Conservation (phyloP, 1,140 invertebrate species). For the Mactra quadrangularis region DNA sequence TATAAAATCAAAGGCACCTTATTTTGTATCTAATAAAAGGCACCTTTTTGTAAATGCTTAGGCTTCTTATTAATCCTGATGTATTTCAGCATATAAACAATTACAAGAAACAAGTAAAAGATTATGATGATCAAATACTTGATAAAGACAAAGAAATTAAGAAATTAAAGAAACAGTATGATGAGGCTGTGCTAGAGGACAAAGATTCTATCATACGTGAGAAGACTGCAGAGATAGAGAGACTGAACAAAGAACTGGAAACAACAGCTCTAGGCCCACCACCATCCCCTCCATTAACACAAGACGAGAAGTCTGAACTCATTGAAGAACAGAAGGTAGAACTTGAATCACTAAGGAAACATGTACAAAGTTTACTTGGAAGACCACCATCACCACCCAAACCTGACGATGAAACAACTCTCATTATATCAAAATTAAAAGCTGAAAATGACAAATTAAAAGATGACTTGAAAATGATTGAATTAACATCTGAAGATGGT, state of each 20-base stretch:
- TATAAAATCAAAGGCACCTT: too few relatives aligned
- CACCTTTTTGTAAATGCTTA: too few relatives aligned
- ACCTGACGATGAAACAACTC: constrained; percentile 33
- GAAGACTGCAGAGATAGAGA: constrained; percentile 51
- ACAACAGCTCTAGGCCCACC: constrained; percentile 5
- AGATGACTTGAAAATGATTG: constrained; percentile 3
- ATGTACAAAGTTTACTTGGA: constrained; percentile 43
- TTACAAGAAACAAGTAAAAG: constrained; percentile 43
- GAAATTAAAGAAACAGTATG: constrained; percentile 62
- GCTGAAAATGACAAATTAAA: constrained; percentile 11
- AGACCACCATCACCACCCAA: constrained; percentile 49
- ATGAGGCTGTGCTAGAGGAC: not conserved
- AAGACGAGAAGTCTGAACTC: constrained; percentile 40
- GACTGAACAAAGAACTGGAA: constrained; percentile 41
- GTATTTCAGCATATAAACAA: constrained; percentile 43
- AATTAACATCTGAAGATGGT: not conserved
- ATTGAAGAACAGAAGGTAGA: constrained; percentile 45
- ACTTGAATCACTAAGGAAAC: constrained; percentile 24
- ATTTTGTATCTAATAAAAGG: too few relatives aligned
- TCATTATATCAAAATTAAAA: constrained; percentile 10
- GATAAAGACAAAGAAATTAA: constrained; percentile 57
- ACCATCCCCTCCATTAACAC: constrained; percentile 29
- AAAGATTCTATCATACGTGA: constrained; percentile 14
- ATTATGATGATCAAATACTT: constrained; percentile 60
- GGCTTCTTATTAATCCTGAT: too few relatives aligned